Percentiles rank a stretch among this genome's conserved stretches.
These are phyloP conservation scores for Osmerus mordax DNA, from an alignment of 2,113 vertebrate species.

Conservation along the genomic window DNA sequence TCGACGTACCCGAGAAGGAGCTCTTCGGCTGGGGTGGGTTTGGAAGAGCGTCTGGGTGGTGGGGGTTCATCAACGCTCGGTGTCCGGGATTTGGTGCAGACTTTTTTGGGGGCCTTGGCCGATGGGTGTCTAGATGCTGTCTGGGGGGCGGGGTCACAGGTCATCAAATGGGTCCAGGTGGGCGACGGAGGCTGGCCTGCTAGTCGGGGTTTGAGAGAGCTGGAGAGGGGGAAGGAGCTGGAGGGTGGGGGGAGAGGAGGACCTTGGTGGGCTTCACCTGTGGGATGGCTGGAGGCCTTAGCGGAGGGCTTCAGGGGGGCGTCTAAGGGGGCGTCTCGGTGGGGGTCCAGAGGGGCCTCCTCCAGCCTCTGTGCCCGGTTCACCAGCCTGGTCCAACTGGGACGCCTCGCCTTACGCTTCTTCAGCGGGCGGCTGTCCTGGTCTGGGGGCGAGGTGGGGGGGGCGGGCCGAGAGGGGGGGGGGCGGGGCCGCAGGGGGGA, in stretches of 20 bases:
- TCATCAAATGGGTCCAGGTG: slow-evolving; percentile 45
- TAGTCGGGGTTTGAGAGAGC: slow-evolving; percentile 43
- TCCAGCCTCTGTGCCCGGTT: slow-evolving; percentile 63
- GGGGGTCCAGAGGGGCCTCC: slow-evolving; percentile 29
- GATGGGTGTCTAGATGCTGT: slow-evolving; percentile 41
- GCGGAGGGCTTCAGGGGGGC: slow-evolving; percentile 16
- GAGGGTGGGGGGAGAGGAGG: slow-evolving; percentile 29
- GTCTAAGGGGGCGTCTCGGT: slow-evolving; percentile 49
- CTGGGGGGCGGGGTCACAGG: slow-evolving; percentile 33
- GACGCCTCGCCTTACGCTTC: slow-evolving; percentile 86
- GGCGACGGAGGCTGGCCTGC: slow-evolving; percentile 43
- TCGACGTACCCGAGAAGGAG: slow-evolving; percentile 73
- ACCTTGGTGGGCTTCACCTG: slow-evolving; percentile 47
- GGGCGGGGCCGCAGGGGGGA: slow-evolving; percentile 37
- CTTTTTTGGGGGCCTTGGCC: slow-evolving; percentile 73
- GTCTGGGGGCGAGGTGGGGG: slow-evolving; percentile 51
- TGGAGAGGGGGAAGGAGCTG: slow-evolving; percentile 38
- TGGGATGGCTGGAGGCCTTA: slow-evolving; percentile 25
- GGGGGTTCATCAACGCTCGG: slow-evolving; percentile 42
- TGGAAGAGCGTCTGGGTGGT: slow-evolving; percentile 67
- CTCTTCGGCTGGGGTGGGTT: slow-evolving; percentile 76
- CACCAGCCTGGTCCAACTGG: slow-evolving; percentile 88
- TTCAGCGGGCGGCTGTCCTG: slow-evolving; percentile 83
- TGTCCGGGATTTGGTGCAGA: slow-evolving; percentile 72
- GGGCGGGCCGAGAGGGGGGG: slow-evolving; percentile 45